These are phyloP conservation scores for Tetranychus piercei DNA, from an alignment of 2,888 invertebrate species.

Conservation along the genomic window DNA sequence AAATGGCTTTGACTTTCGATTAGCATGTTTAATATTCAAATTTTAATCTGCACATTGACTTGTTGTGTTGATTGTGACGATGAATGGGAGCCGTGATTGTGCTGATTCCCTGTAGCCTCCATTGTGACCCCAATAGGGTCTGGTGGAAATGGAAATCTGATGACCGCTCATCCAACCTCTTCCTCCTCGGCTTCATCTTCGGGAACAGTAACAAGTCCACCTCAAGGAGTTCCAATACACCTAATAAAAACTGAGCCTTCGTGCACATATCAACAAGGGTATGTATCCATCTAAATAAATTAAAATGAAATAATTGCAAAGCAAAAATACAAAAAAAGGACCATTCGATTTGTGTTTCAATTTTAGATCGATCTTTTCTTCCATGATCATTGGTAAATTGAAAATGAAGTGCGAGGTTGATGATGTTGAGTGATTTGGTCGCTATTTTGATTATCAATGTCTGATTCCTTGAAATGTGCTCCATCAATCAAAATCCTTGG, in stretches of 20 bases:
- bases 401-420: not conserved
- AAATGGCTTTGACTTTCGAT: not conserved
- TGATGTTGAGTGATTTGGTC: not conserved
- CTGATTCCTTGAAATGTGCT: not conserved
- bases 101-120: conserved; percentile 12
- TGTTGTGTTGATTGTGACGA: not conserved
- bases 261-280: not conserved
- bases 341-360: too few relatives aligned
- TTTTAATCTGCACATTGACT: not conserved
- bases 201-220: conserved; percentile 3
- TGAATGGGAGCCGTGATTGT: conserved; percentile 1
- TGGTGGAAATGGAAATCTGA: conserved; percentile 6
- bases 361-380: too few relatives aligned
- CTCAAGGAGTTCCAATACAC: not conserved
- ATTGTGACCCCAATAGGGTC: conserved; percentile 15
- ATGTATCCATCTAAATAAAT: not conserved
- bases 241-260: conserved; percentile 10
- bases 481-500: not conserved
- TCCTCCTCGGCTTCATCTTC: conserved; percentile 7
- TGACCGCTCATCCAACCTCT: not conserved
- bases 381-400: too few relatives aligned
- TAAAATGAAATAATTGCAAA: not conserved
- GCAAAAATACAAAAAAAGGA: not conserved
- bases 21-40: not conserved
- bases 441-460: not conserved